Conservation (phyloP, 2,797 vertebrate genomes). For the Lepus oiostolus region DNA sequence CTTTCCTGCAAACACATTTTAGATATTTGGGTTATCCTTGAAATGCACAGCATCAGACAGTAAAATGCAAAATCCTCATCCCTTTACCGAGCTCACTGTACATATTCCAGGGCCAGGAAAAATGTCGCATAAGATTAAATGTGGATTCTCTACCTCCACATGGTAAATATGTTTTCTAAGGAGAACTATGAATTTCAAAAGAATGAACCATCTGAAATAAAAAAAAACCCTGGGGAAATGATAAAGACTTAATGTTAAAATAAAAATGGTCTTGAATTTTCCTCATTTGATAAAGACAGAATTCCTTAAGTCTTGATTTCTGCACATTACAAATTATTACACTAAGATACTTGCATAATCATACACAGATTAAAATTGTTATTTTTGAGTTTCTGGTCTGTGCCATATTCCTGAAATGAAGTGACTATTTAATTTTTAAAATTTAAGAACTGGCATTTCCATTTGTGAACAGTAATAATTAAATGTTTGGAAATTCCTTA, state of each 20-base stretch:
- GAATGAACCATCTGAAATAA: slow-evolving; percentile 66
- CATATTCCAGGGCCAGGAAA: slow-evolving; percentile 47
- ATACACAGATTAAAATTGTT: slow-evolving; percentile 24
- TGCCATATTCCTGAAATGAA: slow-evolving; percentile 26
- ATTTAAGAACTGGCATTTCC: slow-evolving; percentile 14
- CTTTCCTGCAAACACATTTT: slow-evolving; percentile 51
- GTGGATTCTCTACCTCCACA: slow-evolving; percentile 29
- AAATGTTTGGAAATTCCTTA: not conserved
- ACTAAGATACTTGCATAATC: not conserved
- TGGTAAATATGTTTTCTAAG: slow-evolving; percentile 65
- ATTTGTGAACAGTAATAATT: slow-evolving; percentile 49
- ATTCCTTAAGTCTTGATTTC: slow-evolving; percentile 19
- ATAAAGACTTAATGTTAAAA: slow-evolving; percentile 65
- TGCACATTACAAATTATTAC: slow-evolving; percentile 22
- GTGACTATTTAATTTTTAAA: slow-evolving; percentile 8
- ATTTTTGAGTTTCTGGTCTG: not conserved
- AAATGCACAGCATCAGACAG: slow-evolving; percentile 61
- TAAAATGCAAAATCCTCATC: slow-evolving; percentile 57
- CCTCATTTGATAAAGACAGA: not conserved
- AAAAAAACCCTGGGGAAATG: slow-evolving; percentile 52
- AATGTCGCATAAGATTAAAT: slow-evolving; percentile 41
- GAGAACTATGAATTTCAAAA: slow-evolving; percentile 46
- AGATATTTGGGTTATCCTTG: slow-evolving; percentile 66
- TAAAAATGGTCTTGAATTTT: not conserved
- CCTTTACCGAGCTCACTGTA: slow-evolving; percentile 44